Base-by-base conservation (phyloP, 2,797 vertebrate genomes). In the Poeciliopsis infans region DNA sequence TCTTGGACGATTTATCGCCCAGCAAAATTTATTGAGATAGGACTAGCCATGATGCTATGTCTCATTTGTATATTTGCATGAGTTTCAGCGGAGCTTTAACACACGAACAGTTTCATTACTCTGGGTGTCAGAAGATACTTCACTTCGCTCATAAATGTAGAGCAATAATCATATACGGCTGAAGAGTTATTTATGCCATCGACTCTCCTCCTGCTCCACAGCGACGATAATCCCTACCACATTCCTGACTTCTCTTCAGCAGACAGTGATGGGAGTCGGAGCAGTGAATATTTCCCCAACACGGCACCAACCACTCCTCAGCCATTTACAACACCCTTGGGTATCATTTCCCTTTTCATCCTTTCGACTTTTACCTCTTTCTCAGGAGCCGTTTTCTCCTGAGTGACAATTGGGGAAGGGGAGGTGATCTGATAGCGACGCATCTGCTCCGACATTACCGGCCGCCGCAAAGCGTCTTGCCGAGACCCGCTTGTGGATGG, bases 311-410 rank as follows among this genome's bases (percentile, higher is more conserved):
- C 85, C 49, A 53, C 20, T 8, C 73, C 82, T 78, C 57, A 84
- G 86, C 82, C 87, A 79, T 91, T 89, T 91, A 74, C 82, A 83
- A 74, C 78, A 83, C 84, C 81, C 86, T 89, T 88, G 82, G 82
- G 76, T 89, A 83, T 88, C 83, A 81, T 82, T 88, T 80, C 66
- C 25, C 72, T 75, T 86, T 84, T 86, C 75, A 55, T 79, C 79
- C 53, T 77, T 83, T 83, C 66, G n/a, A 41, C 75, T 73, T 80
- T 64, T 74, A 43, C 41, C 55, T 71, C 46, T 3, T 72, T 86
- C 83, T 80, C 57, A 28, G 51, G 79, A 86, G 83, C 8, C 8
- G 82, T 75, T 13, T 46, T 75, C 36, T 7, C 31, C 72, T 70
- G 46, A 86, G 66, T 83, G 81, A 87, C 81, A 79, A 75, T 83